Evolutionary conservation across 2,888 invertebrate genomes (phyloP), one percentile per base, ranked within the genome.

Genomic region (Agrenia bidenticulata): DNA sequence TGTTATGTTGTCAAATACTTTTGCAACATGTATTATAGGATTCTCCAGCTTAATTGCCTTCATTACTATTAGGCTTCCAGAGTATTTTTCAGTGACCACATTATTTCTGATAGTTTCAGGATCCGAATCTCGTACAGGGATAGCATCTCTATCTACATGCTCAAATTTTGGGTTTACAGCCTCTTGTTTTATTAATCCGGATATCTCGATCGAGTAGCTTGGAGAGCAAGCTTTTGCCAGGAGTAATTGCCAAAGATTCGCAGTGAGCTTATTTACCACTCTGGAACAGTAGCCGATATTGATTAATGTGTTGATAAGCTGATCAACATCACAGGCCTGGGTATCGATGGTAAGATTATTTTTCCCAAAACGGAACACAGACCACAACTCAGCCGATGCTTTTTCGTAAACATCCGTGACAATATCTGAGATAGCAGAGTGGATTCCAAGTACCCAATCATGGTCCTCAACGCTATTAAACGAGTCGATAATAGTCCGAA

Each of bases 191-290:
- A 49, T 9, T 32, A 23, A 11, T 2, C 23, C 42, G 1, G n/a
- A 13, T 19, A 62, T 42, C 54, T 66, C 65, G 5, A 74, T 62
- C 15, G 24, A 49, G 32, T 63, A 75, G 11, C 73, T 68, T 11
- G 64, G 65, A 9, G 69, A 61, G 50, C 69, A 68, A n/a, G 67
- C 63, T 32, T 71, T 72, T 13, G 66, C 66, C 1, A 75, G 61
- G 2, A 75, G 55, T 45, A 71, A 72, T 45, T 71, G 59, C 75
- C 75, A 75, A 24, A 75, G 15, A 50, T 71, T 66, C 24, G 57
- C 55, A n/a, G 61, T 45, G 50, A 75, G 73, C 24, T 64, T 62
- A 2, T 62, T 67, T 65, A 67, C 69, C 1, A 68, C 42, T n/a
- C 63, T 61, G 1, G 53, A 45, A 37, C 63, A 73, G 13, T 59